Evolutionary conservation across 2,888 invertebrate species (phyloP), one percentile per base, ranked within the genome.

Genomic region (Tiliacea aurago): DNA sequence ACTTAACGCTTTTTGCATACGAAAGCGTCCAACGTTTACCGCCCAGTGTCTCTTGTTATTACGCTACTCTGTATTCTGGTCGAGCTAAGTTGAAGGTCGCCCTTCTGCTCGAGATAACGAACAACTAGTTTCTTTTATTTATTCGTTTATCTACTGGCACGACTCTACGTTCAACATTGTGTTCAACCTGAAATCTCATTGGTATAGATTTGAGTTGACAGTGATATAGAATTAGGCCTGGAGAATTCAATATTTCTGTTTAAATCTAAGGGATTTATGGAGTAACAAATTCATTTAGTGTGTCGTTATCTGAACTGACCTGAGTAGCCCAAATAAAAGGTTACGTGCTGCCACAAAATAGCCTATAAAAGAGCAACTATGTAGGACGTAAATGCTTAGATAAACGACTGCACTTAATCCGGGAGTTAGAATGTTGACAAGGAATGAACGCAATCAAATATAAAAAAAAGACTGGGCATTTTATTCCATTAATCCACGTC

Each of bases 1-100:
- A 95, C 94, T 95, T 95, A 94, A 95, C 96, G 95, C 95, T 95
- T 96, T 96, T 96, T 96, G 96, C 96, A 96, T 96, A 96, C 96
- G 94, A 95, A 96, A 95, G 91, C 92, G 92, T 91, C 93, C 91
- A 90, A 92, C 92, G 90, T 92, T 93, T 92, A 93, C 93, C 93
- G 93, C 90, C 90, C 90, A 92, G 91, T 94, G 93, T 94, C 94
- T 93, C 93, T 93, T 92, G 94, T 94, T 95, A 94, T 95, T 94
- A 93, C 90, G 88, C 93, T 93, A 88, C 93, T 95, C 94, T 91
- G 93, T 95, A 96, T 96, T 96, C 95, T 90, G 91, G 86, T 86
- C 91, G 90, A 89, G 92, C 88, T 70, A 89, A 93, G 92, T 93
- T 95, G 95, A 96, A 95, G 95, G 96, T 96, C 95, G 93, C 90